A percentile compares a stretch with the other conserved stretches of the same genome.
phyloP scores from a whole-genome alignment of 2,113 vertebrate genomes.

The Euleptes europaea region DNA sequence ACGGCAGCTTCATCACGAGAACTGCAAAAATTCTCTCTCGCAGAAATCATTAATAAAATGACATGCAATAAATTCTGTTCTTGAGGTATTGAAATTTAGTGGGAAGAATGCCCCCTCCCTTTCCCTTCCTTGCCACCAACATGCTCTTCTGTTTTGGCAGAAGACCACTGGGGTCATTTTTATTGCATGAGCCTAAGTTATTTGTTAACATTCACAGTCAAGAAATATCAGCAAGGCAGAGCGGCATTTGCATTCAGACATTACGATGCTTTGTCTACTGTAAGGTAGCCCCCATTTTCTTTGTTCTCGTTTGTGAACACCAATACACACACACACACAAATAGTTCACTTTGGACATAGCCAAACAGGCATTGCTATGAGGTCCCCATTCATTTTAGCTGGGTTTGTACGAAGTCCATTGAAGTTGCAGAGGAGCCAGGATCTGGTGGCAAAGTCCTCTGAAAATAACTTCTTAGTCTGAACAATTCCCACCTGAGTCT shows the following conservation, averaged over 20 bases:
- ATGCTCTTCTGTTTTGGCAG: constrained; percentile 29
- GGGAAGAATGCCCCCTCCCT: background rate
- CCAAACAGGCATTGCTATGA: background rate
- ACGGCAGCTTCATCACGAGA: constrained; percentile 45
- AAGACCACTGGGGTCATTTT: constrained; percentile 26
- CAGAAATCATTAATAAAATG: constrained; percentile 48
- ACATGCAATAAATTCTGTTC: constrained; percentile 34
- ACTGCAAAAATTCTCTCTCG: constrained; percentile 45
- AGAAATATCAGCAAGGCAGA: constrained; percentile 28
- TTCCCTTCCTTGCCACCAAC: constrained; percentile 2
- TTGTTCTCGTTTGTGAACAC: constrained; percentile 11
- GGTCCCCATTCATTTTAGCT: background rate
- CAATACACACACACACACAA: background rate
- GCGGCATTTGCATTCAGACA: constrained; percentile 12
- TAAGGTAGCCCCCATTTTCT: constrained; percentile 28
- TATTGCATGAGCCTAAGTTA: constrained; percentile 32
- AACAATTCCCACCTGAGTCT: constrained; percentile 27
- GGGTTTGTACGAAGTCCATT: background rate
- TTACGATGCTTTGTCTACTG: constrained; percentile 9
- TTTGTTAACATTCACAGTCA: constrained; percentile 29
- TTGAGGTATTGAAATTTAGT: constrained; percentile 33
- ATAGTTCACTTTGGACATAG: constrained; percentile 19
- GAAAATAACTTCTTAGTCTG: constrained; percentile 17
- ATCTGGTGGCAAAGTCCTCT: constrained; percentile 11
- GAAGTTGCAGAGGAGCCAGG: background rate